These are phyloP conservation scores for Megaptera novaeangliae DNA, from an alignment of 2,113 vertebrate species.

Conservation along the genomic window DNA sequence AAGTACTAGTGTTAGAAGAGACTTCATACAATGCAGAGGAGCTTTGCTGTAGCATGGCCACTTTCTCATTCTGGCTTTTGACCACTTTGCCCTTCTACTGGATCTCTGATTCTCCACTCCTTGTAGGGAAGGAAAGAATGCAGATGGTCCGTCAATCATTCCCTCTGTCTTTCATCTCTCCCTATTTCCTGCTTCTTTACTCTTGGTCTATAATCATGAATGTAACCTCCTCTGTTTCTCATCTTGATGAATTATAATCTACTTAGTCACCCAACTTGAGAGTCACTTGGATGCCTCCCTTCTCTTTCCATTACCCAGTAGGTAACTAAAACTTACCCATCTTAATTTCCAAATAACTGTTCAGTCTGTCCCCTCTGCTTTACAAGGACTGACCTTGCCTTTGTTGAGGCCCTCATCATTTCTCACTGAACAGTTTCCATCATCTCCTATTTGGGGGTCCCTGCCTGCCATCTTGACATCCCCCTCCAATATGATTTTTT, in stretches of 20 bases:
- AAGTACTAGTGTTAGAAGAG: neutral
- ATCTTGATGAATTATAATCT: neutral
- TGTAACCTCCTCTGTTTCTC: neutral
- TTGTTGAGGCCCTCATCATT: neutral
- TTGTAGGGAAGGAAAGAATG: neutral
- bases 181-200: neutral
- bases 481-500: neutral
- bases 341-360: neutral
- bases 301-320: neutral
- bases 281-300: neutral
- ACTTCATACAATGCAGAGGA: neutral
- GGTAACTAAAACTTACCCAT: neutral
- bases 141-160: neutral
- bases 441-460: neutral
- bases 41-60: neutral
- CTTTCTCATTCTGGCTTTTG: neutral
- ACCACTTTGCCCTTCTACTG: neutral
- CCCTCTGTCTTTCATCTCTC: neutral
- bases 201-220: neutral
- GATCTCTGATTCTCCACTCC: neutral
- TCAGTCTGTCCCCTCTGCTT: neutral
- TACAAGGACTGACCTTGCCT: neutral
- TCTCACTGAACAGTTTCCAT: neutral
- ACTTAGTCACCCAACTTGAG: neutral
- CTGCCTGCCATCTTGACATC: neutral